Percentiles rank a stretch among this genome's conserved stretches.
Evolutionary conservation across 2,888 invertebrate species (phyloP).

Genomic region (Pollenia angustigena): DNA sequence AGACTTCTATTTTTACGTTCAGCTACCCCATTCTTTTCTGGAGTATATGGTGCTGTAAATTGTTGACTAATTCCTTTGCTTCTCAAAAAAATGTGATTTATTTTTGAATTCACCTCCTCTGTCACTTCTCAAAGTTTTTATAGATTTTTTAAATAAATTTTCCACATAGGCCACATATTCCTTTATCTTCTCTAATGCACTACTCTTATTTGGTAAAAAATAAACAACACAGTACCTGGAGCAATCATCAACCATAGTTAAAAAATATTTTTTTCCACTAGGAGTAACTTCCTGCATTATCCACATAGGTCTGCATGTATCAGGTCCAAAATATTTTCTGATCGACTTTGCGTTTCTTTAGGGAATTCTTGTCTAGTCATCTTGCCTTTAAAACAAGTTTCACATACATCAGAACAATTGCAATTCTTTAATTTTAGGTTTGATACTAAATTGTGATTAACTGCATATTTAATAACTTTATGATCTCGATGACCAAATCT

Average conservation of each 20-base stretch:
- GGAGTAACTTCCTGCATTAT: constrained; percentile 23
- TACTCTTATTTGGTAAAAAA: not conserved
- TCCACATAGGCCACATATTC: not conserved
- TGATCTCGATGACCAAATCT: constrained; percentile 39
- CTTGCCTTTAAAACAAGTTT: constrained; percentile 22
- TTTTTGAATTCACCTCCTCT: constrained; percentile 38
- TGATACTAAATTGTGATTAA: constrained; percentile 13
- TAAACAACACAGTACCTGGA: constrained; percentile 27
- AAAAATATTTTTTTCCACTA: constrained; percentile 14
- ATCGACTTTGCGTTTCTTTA: not conserved
- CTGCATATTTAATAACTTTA: not conserved
- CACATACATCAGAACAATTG: constrained; percentile 9
- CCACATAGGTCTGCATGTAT: constrained; percentile 30
- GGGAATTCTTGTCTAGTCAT: constrained; percentile 29
- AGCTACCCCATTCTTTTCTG: no score
- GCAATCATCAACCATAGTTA: constrained; percentile 44
- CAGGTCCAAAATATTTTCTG: constrained; percentile 9
- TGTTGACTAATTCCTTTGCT: no score
- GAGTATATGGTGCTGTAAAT: no score
- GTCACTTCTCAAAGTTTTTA: constrained; percentile 17
- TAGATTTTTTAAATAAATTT: not conserved
- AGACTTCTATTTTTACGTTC: no score
- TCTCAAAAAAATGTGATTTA: not conserved
- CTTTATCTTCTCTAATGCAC: not conserved
- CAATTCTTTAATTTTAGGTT: not conserved